Evolutionary conservation across 1,140 invertebrate genomes (phyloP).

Genomic region (Nomia melanderi): DNA sequence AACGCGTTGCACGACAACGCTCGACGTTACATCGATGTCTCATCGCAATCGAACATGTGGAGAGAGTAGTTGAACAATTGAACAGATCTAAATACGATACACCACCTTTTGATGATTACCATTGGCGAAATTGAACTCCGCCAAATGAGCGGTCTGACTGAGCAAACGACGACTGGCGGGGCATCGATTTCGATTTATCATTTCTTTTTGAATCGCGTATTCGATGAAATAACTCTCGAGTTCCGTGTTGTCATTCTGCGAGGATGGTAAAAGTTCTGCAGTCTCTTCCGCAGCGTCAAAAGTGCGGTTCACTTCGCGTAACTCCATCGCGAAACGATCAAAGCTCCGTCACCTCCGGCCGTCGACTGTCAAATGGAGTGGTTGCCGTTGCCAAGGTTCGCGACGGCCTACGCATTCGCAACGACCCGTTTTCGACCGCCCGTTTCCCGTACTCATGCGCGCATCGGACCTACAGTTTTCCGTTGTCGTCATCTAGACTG

Average conservation of each 20-base stretch:
- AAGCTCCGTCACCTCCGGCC: neutral
- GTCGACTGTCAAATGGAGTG: neutral
- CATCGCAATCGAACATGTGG: too few relatives aligned
- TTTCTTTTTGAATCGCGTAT: conserved; percentile 75
- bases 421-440: neutral
- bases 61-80: neutral
- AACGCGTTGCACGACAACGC: too few relatives aligned
- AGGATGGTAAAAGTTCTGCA: conserved; percentile 68
- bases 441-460: neutral
- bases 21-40: too few relatives aligned
- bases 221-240: conserved; percentile 75
- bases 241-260: conserved; percentile 62
- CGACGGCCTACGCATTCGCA: neutral
- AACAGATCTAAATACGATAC: neutral
- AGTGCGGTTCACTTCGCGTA: conserved; percentile 71
- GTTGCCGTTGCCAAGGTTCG: neutral
- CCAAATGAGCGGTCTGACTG: conserved; percentile 66
- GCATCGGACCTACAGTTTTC: neutral
- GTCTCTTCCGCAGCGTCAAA: conserved; percentile 71
- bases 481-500: too few relatives aligned
- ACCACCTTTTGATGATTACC: conserved; percentile 71
- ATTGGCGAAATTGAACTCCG: conserved; percentile 67
- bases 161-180: conserved; percentile 72
- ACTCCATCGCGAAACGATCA: conserved; percentile 66
- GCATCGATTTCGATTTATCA: conserved; percentile 75